Conservation (phyloP, 2,888 invertebrate species). For the Octonoba sinensis region DNA sequence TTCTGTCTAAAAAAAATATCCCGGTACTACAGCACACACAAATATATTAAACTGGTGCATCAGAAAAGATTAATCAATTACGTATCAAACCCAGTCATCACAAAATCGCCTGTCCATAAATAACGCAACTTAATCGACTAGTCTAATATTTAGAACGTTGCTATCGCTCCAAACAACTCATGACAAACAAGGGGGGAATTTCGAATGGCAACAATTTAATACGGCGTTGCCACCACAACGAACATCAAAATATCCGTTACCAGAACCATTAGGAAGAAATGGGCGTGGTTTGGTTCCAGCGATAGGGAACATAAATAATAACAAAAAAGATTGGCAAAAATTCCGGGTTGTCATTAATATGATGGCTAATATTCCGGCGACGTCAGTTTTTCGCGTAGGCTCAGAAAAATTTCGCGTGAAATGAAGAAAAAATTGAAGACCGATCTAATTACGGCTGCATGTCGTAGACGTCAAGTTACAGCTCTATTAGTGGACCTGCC, state of each 20-base stretch:
- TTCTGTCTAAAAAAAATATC: too few relatives aligned
- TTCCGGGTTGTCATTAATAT: conserved; percentile 31
- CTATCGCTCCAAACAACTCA: too few relatives aligned
- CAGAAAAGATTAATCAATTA: too few relatives aligned
- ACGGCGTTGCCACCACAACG: conserved; percentile 27
- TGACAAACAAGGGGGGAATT: too few relatives aligned
- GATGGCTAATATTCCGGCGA: conserved; percentile 20
- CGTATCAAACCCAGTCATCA: too few relatives aligned
- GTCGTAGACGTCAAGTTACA: conserved; percentile 28
- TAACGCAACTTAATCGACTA: too few relatives aligned
- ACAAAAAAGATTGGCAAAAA: conserved; percentile 22
- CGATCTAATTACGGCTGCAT: conserved; percentile 35
- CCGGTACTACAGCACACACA: too few relatives aligned
- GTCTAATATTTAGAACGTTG: too few relatives aligned
- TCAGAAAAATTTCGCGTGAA: neutral
- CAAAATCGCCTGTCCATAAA: too few relatives aligned
- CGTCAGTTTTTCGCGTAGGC: conserved; percentile 21
- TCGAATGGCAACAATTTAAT: neutral
- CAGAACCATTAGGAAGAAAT: conserved; percentile 24
- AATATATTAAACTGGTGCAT: too few relatives aligned
- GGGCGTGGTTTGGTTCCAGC: conserved; percentile 13
- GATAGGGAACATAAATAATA: conserved; percentile 28
- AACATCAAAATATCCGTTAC: conserved; percentile 31
- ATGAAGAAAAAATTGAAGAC: neutral
- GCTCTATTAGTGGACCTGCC: conserved; percentile 41